Evolutionary conservation across 2,113 vertebrate species (phyloP).

Genomic region (Cygnus buccinator): DNA sequence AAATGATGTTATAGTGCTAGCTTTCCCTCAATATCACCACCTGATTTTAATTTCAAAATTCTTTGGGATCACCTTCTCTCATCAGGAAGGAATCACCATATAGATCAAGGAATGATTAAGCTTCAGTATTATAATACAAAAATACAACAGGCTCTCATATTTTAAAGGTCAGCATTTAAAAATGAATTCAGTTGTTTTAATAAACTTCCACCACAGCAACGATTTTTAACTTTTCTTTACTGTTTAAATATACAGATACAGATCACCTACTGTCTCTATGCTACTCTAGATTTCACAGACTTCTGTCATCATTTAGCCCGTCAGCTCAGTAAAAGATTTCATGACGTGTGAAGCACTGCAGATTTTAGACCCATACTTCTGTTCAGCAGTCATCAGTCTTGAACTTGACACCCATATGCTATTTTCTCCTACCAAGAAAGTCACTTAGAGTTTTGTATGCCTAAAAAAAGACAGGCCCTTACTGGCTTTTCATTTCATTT

Average conservation of each 20-base stretch:
- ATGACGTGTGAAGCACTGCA: conserved; percentile 50
- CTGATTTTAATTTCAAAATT: neutral
- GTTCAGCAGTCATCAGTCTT: conserved; percentile 53
- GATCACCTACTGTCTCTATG: neutral
- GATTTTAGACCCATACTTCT: conserved; percentile 64
- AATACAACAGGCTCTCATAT: neutral
- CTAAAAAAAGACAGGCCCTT: neutral
- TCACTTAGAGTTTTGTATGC: conserved; percentile 1
- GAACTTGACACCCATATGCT: conserved; percentile 60
- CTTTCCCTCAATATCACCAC: neutral
- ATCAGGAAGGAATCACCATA: neutral
- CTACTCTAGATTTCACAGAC: conserved; percentile 44
- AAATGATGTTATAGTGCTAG: fast-evolving
- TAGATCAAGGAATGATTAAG: neutral
- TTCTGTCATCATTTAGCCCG: conserved; percentile 22
- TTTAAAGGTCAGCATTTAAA: neutral
- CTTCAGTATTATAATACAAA: neutral
- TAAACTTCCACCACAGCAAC: neutral
- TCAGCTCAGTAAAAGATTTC: conserved; percentile 44
- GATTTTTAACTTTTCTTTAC: neutral
- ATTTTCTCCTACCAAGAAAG: conserved; percentile 57
- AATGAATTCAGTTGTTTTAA: neutral
- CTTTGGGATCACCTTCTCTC: neutral
- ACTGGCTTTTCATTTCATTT: conserved; percentile 24
- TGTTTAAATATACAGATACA: neutral